Evolutionary conservation across 2,113 vertebrate species (phyloP), one percentile per base, ranked within the genome.

Genomic region (Sphaerodactylus townsendi): DNA sequence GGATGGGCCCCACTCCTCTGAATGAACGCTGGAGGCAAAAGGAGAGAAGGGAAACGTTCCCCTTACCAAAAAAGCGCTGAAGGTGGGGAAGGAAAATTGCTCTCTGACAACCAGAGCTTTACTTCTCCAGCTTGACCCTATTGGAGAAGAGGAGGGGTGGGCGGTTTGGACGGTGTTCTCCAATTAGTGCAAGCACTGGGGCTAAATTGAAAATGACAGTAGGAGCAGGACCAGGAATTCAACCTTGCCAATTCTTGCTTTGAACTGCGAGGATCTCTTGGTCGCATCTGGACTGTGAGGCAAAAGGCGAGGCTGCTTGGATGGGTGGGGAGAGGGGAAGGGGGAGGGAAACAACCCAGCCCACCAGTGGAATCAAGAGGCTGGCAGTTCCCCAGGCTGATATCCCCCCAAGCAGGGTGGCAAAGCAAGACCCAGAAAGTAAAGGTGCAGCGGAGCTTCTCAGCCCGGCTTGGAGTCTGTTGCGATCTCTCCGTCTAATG

Each of bases 341-440:
- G 37, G 37, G 33, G 81, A 79, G 87, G n/a, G 87, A 14, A 46
- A 79, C 84, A 85, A 11, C 65, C 80, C 82, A 50, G 82, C 74
- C 21, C 14, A 33, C 2, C 53, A 53, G 23, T 25, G 74, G 74
- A n/a, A 13, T 48, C 84, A 72, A 15, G 87, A 48, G 56, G 37
- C n/a, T 30, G 23, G 35, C 53, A 5, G 76, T 23, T 66, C 62
- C n/a, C 53, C n/a, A 33, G 41, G 79, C 85, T 41, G 79, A 69
- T 86, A 25, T 28, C 56, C 21, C 1, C 59, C 79, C 62, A n/a
- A 88, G 83, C 33, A 79, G 84, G 59, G 30, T 48, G 33, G 68
- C 14, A 7, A 39, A 19, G 68, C 13, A 6, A 14, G 28, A 73
- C 71, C 5, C 28, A 5, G 39, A 72, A 46, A 72, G 70, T 10